Base-by-base conservation (phyloP, 2,888 invertebrate genomes). In the Eupeodes luniger region DNA sequence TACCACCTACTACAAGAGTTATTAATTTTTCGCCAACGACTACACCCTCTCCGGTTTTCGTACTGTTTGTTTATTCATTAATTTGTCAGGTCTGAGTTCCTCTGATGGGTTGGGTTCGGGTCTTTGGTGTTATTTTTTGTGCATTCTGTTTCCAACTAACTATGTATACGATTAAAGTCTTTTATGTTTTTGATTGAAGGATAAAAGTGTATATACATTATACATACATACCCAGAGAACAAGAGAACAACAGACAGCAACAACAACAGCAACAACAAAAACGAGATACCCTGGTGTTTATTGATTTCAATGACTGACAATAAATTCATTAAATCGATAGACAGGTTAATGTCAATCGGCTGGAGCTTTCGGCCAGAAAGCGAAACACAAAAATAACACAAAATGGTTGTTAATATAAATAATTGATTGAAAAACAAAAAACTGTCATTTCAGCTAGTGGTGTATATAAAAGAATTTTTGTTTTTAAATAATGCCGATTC, bases 311-410 rank as follows among this genome's bases (percentile, higher is more conserved):
- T 78, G 88, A 78, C 64, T 66, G 88, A 81, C 91, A 93, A 93
- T 93, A 93, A 93, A 93, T 93, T 93, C 93, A 93, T 93, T 93
- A 93, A 93, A 92, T 91, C 92, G 92, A 93, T 93, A 92, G 93
- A 93, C 92, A 92, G 91, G 92, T 93, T 93, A 92, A 93, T 93
- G 92, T 92, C 92, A 92, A 55, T 40, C 62, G 27, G 19, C 19
- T n/a, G 3, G 27, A 27, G 27, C 27, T 36, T n/a, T n/a, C n/a
- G 61, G 19, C 4, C 34, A n/a, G 7, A 16, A 14, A 40, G 7
- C n/a, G 36, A n/a, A 36, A 57, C 9, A 57, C 9, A 34, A 40
- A 72, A 49, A 64, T 12, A 44, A 47, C 34, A 51, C 49, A 69
- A 69, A 53, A 53, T 69, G 55, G 47, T 72, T 72, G 57, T 57